Conservation (phyloP, 2,113 vertebrate genomes). For the Protobothrops flavoviridis region DNA sequence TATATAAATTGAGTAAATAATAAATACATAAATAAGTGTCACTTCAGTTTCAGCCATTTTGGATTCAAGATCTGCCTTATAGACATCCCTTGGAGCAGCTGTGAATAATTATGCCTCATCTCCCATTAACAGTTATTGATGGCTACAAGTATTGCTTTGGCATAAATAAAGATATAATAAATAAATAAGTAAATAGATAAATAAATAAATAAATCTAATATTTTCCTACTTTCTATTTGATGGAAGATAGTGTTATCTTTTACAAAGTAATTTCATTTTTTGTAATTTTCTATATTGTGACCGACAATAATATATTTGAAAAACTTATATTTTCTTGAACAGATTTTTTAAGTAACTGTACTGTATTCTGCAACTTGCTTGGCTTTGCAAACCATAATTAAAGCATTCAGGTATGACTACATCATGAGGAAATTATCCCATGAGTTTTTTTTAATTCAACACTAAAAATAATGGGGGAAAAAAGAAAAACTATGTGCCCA, state of each 20-base stretch:
- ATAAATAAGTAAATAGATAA: neutral
- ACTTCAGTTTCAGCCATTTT: neutral
- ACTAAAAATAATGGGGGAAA: neutral
- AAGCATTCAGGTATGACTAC: neutral
- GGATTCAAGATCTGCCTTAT: neutral
- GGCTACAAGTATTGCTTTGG: neutral
- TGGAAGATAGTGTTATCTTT: neutral
- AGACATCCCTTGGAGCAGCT: neutral
- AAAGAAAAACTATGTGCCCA: neutral
- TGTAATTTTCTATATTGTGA: neutral
- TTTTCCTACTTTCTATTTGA: neutral
- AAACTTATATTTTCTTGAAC: neutral
- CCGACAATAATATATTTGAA: neutral
- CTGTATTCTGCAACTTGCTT: neutral
- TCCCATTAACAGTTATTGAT: neutral
- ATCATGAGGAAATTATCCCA: neutral
- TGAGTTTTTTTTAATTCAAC: neutral
- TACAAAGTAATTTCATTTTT: neutral
- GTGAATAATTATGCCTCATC: neutral
- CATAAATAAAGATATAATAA: neutral
- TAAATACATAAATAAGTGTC: neutral
- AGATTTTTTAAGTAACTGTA: neutral
- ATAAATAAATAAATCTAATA: neutral
- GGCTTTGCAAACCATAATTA: neutral
- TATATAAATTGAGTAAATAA: neutral